phyloP scores from a whole-genome alignment of 2,797 vertebrate genomes.

The Tapera naevia region DNA sequence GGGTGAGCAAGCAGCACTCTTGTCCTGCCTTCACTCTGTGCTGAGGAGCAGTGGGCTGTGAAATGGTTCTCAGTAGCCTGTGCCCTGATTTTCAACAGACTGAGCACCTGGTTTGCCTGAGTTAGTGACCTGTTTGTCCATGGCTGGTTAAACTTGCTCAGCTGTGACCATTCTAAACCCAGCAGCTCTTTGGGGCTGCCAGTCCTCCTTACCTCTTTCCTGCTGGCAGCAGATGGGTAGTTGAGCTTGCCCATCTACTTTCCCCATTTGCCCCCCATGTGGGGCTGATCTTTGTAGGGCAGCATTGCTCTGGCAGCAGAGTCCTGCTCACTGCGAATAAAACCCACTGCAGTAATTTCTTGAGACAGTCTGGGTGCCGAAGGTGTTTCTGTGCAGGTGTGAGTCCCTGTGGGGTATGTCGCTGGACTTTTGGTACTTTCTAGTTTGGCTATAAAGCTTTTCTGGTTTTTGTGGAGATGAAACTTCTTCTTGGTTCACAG shows the following conservation, averaged over 20 bases:
- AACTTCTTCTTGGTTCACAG: neutral
- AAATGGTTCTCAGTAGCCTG: neutral
- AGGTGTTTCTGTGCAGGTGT: neutral
- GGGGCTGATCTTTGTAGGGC: neutral
- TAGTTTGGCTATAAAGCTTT: neutral
- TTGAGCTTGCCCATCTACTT: neutral
- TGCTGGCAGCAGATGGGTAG: neutral
- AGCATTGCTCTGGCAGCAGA: neutral
- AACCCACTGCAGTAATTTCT: neutral
- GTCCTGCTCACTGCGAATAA: neutral
- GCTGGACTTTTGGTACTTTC: neutral
- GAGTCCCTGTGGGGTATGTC: rapidly evolving
- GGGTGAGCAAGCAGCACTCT: neutral
- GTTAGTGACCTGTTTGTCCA: neutral
- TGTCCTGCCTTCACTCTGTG: neutral
- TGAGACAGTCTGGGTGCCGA: neutral
- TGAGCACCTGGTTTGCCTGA: neutral
- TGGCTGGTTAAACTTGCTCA: neutral
- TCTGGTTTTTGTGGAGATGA: neutral
- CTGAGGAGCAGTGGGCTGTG: neutral
- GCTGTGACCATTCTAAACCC: rapidly evolving
- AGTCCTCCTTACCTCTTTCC: neutral
- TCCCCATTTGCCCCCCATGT: neutral
- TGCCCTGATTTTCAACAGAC: neutral
- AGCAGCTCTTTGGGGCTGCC: neutral